phyloP scores from a whole-genome alignment of 2,113 vertebrate species.

The Lampris incognitus region DNA sequence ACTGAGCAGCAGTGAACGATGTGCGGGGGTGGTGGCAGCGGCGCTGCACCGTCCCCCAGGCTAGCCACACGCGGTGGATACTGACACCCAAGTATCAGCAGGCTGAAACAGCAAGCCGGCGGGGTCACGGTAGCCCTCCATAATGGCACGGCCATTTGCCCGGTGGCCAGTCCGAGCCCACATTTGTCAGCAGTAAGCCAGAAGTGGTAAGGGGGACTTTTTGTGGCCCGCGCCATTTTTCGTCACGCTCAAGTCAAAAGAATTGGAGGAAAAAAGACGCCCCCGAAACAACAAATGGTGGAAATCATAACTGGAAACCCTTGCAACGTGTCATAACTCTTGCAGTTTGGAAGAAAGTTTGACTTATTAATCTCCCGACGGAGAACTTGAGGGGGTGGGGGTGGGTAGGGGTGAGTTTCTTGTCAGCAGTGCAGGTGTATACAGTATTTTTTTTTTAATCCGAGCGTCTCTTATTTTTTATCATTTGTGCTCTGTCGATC shows the following conservation, averaged over 20 bases:
- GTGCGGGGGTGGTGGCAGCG: slow-evolving; percentile 33
- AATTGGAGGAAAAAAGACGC: background rate
- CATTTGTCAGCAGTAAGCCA: background rate
- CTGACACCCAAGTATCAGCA: slow-evolving; percentile 34
- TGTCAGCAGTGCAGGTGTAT: slow-evolving; percentile 48
- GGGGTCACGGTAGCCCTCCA: slow-evolving; percentile 21
- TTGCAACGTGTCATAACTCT: slow-evolving; percentile 55
- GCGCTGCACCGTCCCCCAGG: slow-evolving; percentile 40
- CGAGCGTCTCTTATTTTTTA: slow-evolving; percentile 33
- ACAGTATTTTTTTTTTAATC: slow-evolving; percentile 54
- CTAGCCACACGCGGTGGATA: slow-evolving; percentile 44
- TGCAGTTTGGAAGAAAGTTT: slow-evolving; percentile 38
- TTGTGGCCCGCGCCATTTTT: slow-evolving; percentile 10
- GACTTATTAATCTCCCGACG: slow-evolving; percentile 52
- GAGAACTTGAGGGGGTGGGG: slow-evolving; percentile 59
- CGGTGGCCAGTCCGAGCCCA: background rate
- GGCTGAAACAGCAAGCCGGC: slow-evolving; percentile 34
- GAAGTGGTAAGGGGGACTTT: background rate
- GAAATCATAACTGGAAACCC: slow-evolving; percentile 27
- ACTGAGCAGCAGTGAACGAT: slow-evolving; percentile 45
- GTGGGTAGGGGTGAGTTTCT: slow-evolving; percentile 39
- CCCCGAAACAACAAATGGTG: too few species aligned
- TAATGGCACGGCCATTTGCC: slow-evolving; percentile 10
- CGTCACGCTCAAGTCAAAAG: slow-evolving; percentile 27
- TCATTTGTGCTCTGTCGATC: slow-evolving; percentile 5